Evolutionary conservation across 2,113 vertebrate genomes (phyloP).

Genomic region (Phyllostomus discolor): DNA sequence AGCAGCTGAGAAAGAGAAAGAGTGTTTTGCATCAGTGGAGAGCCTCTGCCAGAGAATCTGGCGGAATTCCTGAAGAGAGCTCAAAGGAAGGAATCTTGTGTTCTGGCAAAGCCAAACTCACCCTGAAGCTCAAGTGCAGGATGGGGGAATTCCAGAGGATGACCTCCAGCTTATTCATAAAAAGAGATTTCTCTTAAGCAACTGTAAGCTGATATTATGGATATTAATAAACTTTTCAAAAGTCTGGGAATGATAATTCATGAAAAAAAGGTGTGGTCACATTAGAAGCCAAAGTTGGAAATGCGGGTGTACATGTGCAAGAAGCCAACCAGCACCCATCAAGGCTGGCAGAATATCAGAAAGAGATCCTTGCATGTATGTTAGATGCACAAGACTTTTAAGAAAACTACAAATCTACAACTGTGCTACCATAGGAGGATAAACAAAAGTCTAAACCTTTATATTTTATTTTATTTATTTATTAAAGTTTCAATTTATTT

Average conservation of each 20-base stretch:
- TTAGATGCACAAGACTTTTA: neutral
- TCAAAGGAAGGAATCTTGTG: slow-evolving; percentile 58
- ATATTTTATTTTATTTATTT: no score
- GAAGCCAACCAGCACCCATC: neutral
- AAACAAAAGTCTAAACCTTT: no score
- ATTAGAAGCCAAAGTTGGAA: neutral
- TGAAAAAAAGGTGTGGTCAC: slow-evolving; percentile 82
- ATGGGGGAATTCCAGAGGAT: slow-evolving; percentile 92
- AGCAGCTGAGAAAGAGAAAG: slow-evolving; percentile 88
- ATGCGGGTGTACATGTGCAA: neutral
- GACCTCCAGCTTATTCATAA: slow-evolving; percentile 90
- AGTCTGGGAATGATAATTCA: slow-evolving; percentile 97
- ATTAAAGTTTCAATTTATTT: no score
- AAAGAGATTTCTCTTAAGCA: slow-evolving; percentile 89
- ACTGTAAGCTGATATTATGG: slow-evolving; percentile 94
- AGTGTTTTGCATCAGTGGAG: no score
- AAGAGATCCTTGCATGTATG: slow-evolving; percentile 15
- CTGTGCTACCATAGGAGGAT: neutral
- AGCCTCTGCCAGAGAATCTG: no score
- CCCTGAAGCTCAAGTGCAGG: slow-evolving; percentile 85
- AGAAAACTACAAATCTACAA: neutral
- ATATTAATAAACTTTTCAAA: slow-evolving; percentile 98
- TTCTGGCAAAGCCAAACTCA: slow-evolving; percentile 82
- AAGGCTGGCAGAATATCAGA: neutral
- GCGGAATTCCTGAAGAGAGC: no score